phyloP scores from a whole-genome alignment of 2,797 vertebrate species.

The Nothura maculosa region DNA sequence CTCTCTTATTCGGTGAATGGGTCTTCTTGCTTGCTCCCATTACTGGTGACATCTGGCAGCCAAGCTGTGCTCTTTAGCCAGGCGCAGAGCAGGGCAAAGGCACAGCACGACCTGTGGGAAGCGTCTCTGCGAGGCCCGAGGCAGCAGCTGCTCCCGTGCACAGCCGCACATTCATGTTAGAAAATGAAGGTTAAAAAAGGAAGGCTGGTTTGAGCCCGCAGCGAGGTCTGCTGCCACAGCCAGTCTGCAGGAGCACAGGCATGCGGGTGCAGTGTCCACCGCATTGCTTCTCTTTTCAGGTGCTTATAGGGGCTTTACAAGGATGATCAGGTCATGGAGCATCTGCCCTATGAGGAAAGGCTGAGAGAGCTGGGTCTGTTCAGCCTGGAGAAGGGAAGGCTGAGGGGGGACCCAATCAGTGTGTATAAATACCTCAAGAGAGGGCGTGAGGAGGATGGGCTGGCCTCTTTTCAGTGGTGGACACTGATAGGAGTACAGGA shows the following conservation, averaged over 20 bases:
- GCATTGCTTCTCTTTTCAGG: not conserved
- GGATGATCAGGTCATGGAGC: no score
- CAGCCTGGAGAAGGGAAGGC: no score
- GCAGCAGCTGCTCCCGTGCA: slow-evolving; percentile 24
- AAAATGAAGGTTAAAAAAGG: not conserved
- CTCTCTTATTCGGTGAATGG: not conserved
- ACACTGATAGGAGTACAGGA: no score
- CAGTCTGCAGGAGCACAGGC: not conserved
- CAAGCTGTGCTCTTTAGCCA: not conserved
- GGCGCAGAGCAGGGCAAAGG: fast-evolving
- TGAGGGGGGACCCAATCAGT: no score
- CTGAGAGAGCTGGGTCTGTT: no score
- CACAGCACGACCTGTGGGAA: not conserved
- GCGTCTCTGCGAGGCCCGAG: not conserved
- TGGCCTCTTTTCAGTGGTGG: no score
- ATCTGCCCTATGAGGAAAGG: no score
- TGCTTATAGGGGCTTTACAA: not conserved
- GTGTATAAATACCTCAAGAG: no score
- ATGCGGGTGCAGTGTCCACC: not conserved
- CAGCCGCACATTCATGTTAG: not conserved
- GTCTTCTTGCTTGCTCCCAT: not conserved
- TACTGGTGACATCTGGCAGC: not conserved
- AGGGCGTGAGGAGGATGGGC: no score
- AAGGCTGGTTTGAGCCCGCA: not conserved
- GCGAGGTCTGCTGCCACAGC: not conserved